phyloP scores from a whole-genome alignment of 92 coral and sea anemone species.

The Actinernus sp. region DNA sequence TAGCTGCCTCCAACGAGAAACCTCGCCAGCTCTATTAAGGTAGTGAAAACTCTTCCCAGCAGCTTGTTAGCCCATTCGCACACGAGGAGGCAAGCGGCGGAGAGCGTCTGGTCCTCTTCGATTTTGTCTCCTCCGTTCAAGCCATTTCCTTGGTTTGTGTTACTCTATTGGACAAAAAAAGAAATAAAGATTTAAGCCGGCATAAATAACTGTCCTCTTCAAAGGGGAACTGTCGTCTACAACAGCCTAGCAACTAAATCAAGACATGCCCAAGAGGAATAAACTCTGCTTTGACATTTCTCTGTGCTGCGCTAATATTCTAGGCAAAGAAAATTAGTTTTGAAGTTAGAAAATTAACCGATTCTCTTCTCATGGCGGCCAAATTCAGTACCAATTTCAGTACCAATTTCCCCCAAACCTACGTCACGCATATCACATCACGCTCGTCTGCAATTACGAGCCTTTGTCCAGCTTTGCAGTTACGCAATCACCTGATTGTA shows the following conservation, averaged over 20 bases:
- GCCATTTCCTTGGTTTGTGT: constrained; percentile 40
- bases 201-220: background rate
- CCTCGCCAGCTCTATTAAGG: constrained; percentile 90
- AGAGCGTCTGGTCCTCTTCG: constrained; percentile 93
- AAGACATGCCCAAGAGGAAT: too few relatives aligned
- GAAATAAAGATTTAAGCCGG: background rate
- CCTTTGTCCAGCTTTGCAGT: background rate
- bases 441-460: background rate
- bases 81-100: constrained; percentile 94
- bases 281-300: too few relatives aligned
- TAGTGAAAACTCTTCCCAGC: constrained; percentile 93
- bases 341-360: too few relatives aligned
- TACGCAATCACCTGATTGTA: too few relatives aligned
- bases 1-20: constrained; percentile 98
- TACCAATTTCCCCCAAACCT: too few relatives aligned
- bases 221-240: too few relatives aligned
- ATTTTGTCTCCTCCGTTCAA: constrained; percentile 88
- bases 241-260: too few relatives aligned
- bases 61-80: constrained; percentile 99
- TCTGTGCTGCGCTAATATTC: too few relatives aligned
- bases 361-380: too few relatives aligned
- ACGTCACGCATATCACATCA: too few relatives aligned
- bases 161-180: constrained; percentile 1
- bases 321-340: too few relatives aligned
- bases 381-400: too few relatives aligned